These are phyloP conservation scores for Manduca sexta DNA, from an alignment of 1,140 invertebrate species.

Conservation along the genomic window DNA sequence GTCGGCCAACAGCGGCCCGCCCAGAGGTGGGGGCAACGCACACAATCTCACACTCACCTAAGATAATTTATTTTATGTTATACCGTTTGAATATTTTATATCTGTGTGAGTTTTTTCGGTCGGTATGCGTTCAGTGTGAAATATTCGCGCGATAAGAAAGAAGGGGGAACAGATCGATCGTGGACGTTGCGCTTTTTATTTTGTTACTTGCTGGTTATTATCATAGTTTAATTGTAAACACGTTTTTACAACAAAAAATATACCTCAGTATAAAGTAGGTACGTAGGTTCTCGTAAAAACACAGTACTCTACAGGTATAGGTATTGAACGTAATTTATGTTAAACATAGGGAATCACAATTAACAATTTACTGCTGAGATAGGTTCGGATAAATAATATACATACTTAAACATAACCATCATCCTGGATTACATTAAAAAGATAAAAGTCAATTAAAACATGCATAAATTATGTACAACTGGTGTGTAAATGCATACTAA, in stretches of 20 bases:
- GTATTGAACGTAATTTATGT: too few species aligned
- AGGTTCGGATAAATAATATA: too few species aligned
- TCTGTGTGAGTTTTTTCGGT: constrained; percentile 70
- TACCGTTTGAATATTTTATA: constrained; percentile 73
- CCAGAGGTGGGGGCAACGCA: constrained; percentile 57
- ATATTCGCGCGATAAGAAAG: constrained; percentile 72
- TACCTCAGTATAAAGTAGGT: too few species aligned
- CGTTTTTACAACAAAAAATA: neutral
- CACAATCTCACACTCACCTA: constrained; percentile 59
- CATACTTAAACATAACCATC: too few species aligned
- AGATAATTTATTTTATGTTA: constrained; percentile 73
- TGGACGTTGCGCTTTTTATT: constrained; percentile 66
- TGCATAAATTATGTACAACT: neutral
- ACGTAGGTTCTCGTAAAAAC: too few species aligned
- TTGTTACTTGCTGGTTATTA: constrained; percentile 45
- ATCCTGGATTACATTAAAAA: neutral
- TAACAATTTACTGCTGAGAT: too few species aligned
- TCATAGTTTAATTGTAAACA: constrained; percentile 49
- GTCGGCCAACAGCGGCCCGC: constrained; percentile 46
- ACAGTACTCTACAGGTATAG: too few species aligned
- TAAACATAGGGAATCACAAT: too few species aligned
- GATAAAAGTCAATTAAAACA: neutral
- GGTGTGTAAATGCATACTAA: too few species aligned
- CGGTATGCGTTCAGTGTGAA: constrained; percentile 69
- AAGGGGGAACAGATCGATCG: constrained; percentile 70